Evolutionary conservation across 2,797 vertebrate genomes (phyloP).

Genomic region (Eleutherodactylus coqui): DNA sequence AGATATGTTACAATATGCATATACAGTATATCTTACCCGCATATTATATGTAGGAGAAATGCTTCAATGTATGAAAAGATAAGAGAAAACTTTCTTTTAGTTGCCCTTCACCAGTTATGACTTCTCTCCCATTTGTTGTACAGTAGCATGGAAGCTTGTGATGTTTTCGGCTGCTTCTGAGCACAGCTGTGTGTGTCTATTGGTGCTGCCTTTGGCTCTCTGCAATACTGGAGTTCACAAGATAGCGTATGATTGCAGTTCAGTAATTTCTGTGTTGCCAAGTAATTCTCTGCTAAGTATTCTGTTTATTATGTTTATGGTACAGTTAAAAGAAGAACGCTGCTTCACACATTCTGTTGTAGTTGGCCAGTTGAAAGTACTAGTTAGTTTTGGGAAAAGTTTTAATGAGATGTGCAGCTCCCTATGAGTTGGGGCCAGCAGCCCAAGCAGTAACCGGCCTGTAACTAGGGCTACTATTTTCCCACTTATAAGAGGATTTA

Average conservation of each 20-base stretch:
- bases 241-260: not conserved
- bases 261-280: not conserved
- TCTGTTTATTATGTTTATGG: slow-evolving; percentile 1
- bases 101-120: too few species aligned
- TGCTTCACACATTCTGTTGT: not conserved
- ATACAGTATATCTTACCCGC: too few species aligned
- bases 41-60: too few species aligned
- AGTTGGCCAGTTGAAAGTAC: not conserved
- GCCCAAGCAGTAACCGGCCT: too few species aligned
- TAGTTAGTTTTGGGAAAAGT: not conserved
- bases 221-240: not conserved
- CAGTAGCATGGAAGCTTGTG: not conserved
- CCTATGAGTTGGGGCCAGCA: not conserved
- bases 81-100: too few species aligned
- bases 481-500: too few species aligned
- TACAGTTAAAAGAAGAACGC: not conserved
- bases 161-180: not conserved
- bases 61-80: too few species aligned
- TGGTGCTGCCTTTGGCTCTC: not conserved
- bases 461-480: too few species aligned
- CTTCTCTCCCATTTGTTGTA: not conserved
- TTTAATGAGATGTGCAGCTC: not conserved
- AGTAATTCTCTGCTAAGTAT: not conserved
- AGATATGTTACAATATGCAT: too few species aligned
- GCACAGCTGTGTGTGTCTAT: not conserved